Base-by-base conservation (phyloP, 2,888 invertebrate species). In the Kryphioiulus occultus region DNA sequence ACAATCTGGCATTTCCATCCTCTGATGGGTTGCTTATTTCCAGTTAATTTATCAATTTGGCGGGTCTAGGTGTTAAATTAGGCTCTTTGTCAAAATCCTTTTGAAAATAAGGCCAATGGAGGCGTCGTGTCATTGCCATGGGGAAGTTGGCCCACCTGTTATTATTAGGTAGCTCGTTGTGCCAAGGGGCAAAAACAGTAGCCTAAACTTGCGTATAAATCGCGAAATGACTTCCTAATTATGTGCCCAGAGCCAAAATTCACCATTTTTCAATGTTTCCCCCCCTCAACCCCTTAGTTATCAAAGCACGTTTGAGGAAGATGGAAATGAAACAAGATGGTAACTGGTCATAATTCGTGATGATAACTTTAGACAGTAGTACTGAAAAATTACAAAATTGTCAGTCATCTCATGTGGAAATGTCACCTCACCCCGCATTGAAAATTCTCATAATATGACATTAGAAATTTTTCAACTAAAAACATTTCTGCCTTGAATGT, bases 71-170 rank as follows among this genome's bases (percentile, higher is more conserved):
- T 78, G 78, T 78, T 78, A 78, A 30, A 78, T 78, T 44, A 30
- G 22, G 30, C 30, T 78, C 15, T 78, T 78, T 78, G 78, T 78
- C 78, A 78, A 78, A 78, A 78, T 78, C 78, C 30, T 30, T 26
- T 78, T 78, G 78, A 30, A 78, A 78, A 30, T 30, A 26, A 78
- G 78, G 78, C 30, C 78, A 78, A 78, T 30, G 22, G 30, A 78
- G 78, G 78, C 78, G 78, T 30, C 78, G 78, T 78, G 78, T 30
- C 78, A 78, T 15, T 78, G 78, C 78, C 78, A 78, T 22, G 78
- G 78, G 78, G 78, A 78, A 78, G 78, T 78, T 22, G 78, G 78
- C 30, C 22, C 30, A 78, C 78, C 78, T 12, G 78, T 78, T 78
- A 78, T 78, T 78, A 78, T 30, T 22, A 30, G 78, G 78, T 30